Evolutionary conservation across 2,797 vertebrate genomes (phyloP).

Genomic region (Paedocypris micromegethes): DNA sequence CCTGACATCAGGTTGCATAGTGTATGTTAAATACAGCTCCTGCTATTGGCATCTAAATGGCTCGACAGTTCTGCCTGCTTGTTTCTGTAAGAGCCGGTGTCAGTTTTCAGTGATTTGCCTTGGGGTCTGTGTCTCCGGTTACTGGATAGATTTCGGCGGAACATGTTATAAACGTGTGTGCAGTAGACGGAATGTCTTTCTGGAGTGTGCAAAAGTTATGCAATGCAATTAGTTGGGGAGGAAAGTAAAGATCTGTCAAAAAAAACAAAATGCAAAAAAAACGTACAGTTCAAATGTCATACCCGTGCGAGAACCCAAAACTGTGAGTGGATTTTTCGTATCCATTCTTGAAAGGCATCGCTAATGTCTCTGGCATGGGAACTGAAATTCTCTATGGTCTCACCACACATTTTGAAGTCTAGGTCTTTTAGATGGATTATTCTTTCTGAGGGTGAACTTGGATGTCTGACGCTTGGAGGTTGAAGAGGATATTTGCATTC

Average conservation of each 20-base stretch:
- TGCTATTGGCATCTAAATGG: neutral
- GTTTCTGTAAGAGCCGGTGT: constrained; percentile 26
- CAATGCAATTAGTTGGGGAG: constrained; percentile 27
- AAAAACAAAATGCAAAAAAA: neutral
- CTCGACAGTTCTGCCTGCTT: constrained; percentile 21
- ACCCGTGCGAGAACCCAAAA: constrained; percentile 5
- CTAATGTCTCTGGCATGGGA: constrained; percentile 2
- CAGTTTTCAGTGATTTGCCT: constrained; percentile 43
- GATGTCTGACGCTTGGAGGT: neutral
- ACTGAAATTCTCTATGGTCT: constrained; percentile 1
- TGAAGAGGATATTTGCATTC: neutral
- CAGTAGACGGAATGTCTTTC: constrained; percentile 4
- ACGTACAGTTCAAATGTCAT: neutral
- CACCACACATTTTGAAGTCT: neutral
- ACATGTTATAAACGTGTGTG: constrained; percentile 16
- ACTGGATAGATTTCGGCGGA: constrained; percentile 43
- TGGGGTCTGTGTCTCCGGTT: constrained; percentile 39
- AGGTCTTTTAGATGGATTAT: constrained; percentile 9
- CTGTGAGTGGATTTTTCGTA: constrained; percentile 13
- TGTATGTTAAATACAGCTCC: constrained; percentile 13
- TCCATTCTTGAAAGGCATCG: constrained; percentile 14
- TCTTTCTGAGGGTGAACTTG: constrained; percentile 2
- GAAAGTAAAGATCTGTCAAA: neutral
- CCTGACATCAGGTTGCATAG: neutral
- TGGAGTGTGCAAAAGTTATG: constrained; percentile 37